Evolutionary conservation across 1,140 invertebrate genomes (phyloP).

Genomic region (Calliphora vicina): DNA sequence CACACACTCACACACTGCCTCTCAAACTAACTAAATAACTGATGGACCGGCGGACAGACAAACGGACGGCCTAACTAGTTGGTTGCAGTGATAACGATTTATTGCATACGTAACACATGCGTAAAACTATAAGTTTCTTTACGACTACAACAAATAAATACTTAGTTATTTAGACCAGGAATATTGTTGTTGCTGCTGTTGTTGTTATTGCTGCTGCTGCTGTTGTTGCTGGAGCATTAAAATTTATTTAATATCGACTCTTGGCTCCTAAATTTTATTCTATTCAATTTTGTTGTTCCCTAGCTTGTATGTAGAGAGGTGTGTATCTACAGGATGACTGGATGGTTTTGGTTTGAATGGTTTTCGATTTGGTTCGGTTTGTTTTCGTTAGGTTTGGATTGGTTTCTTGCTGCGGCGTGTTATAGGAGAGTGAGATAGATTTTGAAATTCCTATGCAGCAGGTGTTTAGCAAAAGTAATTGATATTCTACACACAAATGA

Average conservation of each 20-base stretch:
- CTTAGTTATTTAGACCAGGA: not conserved
- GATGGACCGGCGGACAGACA: no score
- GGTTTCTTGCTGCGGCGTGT: not conserved
- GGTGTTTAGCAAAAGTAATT: conserved; percentile 63
- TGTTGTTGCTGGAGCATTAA: not conserved
- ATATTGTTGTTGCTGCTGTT: not conserved
- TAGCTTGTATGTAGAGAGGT: not conserved
- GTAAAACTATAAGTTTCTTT: not conserved
- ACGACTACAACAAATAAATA: not conserved
- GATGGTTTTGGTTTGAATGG: not conserved
- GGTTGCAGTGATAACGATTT: conserved; percentile 20
- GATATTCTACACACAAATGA: conserved; percentile 62
- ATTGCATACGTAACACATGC: conserved; percentile 25
- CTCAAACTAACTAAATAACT: no score
- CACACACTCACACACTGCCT: no score
- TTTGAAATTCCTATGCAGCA: conserved; percentile 59
- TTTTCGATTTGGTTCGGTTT: not conserved
- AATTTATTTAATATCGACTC: not conserved
- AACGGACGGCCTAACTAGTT: not conserved
- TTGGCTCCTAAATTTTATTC: not conserved
- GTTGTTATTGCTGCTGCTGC: not conserved
- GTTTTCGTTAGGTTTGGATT: not conserved
- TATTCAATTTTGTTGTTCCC: not conserved
- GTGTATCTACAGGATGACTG: not conserved
- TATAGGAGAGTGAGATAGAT: not conserved